Percentiles rank a stretch among this genome's conserved stretches.
These are phyloP conservation scores for Melanostoma mellinum DNA, from an alignment of 2,888 invertebrate species.

Conservation along the genomic window DNA sequence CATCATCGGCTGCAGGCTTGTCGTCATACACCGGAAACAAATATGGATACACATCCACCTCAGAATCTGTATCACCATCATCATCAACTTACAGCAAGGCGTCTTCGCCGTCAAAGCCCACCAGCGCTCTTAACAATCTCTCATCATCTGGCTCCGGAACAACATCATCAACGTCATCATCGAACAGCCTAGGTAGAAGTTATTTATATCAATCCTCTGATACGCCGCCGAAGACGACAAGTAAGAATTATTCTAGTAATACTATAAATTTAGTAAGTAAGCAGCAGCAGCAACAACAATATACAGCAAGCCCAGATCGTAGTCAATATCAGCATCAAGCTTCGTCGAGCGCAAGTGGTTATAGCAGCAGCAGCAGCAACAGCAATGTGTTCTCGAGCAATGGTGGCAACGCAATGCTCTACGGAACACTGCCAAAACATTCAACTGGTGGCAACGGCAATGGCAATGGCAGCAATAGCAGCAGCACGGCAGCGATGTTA, in stretches of 20 bases:
- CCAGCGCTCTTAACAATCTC: conserved; percentile 65
- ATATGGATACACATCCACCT: conserved; percentile 75
- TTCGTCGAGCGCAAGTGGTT: conserved; percentile 52
- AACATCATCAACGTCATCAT: conserved; percentile 76
- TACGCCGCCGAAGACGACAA: conserved; percentile 74
- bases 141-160: conserved; percentile 74
- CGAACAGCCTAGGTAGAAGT: conserved; percentile 75
- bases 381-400: conserved; percentile 73
- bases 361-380: conserved; percentile 48
- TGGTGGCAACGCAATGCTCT: conserved; percentile 79
- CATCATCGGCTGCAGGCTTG: conserved; percentile 57
- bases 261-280: conserved; percentile 78
- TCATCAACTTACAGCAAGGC: conserved; percentile 68
- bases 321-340: conserved; percentile 63
- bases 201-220: conserved; percentile 65
- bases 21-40: conserved; percentile 74
- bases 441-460: conserved; percentile 53
- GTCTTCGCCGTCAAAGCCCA: conserved; percentile 61
- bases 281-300: conserved; percentile 75
- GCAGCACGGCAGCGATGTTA: conserved; percentile 74
- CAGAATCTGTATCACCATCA: conserved; percentile 57
- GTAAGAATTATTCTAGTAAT: conserved; percentile 76
- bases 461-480: conserved; percentile 70
- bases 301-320: conserved; percentile 78
- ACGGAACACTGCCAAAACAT: conserved; percentile 81